phyloP scores from a whole-genome alignment of 2,888 invertebrate genomes.

The Nephrotoma flavescens region DNA sequence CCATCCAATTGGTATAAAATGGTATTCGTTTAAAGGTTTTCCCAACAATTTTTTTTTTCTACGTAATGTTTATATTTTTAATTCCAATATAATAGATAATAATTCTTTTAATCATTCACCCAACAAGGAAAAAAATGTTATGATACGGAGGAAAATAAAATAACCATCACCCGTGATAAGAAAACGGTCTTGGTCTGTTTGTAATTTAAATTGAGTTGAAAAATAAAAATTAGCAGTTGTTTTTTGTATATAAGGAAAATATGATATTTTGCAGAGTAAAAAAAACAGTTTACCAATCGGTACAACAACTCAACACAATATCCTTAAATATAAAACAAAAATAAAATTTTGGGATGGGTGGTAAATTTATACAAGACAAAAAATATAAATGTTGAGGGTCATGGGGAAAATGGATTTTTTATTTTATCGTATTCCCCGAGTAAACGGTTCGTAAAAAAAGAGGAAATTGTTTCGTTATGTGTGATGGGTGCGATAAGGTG shows the following conservation, averaged over 20 bases:
- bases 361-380: background rate
- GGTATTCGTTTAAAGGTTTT: background rate
- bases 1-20: background rate
- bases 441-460: background rate
- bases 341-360: background rate
- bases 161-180: background rate
- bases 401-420: background rate
- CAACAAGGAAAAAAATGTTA: background rate
- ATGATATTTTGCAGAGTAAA: background rate
- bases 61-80: background rate
- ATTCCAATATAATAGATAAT: background rate
- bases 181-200: background rate
- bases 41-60: background rate
- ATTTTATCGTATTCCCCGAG: background rate
- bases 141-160: background rate
- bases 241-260: background rate
- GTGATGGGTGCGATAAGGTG: background rate
- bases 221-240: background rate
- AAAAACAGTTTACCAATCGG: background rate
- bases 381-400: background rate
- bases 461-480: background rate
- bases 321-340: background rate
- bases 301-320: background rate
- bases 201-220: background rate
- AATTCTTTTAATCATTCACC: background rate